A percentile compares a stretch with the other conserved stretches of the same genome.
Conservation (phyloP, 2,113 vertebrate genomes). For the Otolemur garnettii region DNA sequence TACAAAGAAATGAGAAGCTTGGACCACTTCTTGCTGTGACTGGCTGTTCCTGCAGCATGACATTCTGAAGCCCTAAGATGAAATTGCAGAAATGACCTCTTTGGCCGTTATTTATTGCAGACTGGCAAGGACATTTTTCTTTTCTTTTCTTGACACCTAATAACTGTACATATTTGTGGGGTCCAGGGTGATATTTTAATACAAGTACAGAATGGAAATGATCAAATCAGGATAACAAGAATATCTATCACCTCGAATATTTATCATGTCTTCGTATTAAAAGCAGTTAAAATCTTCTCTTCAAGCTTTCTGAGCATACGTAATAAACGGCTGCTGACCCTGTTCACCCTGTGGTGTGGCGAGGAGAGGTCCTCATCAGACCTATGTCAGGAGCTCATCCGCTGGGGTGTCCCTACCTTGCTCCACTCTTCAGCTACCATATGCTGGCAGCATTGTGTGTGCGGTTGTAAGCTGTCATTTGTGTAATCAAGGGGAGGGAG, state of each 20-base stretch:
- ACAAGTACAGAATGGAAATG: background rate
- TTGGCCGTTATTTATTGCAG: background rate
- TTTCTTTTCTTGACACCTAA: background rate
- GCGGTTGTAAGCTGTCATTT: background rate
- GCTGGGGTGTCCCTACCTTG: background rate
- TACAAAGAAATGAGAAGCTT: background rate
- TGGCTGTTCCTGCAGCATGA: background rate
- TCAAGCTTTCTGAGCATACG: background rate
- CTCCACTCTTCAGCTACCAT: background rate
- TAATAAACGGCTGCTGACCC: background rate
- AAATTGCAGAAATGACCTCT: background rate
- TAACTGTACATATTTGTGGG: background rate
- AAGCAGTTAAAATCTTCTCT: background rate
- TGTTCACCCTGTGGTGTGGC: background rate
- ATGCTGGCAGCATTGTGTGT: background rate
- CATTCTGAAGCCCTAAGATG: background rate
- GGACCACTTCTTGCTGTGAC: background rate
- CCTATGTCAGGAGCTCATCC: accelerated
- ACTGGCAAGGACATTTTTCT: background rate
- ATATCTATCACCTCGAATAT: background rate
- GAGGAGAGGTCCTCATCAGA: background rate
- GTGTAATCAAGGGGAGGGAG: background rate
- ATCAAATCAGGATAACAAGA: background rate
- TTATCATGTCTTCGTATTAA: background rate
- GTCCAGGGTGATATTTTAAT: background rate